phyloP scores from a whole-genome alignment of 2,797 vertebrate genomes.

The Diplodus sargus region DNA sequence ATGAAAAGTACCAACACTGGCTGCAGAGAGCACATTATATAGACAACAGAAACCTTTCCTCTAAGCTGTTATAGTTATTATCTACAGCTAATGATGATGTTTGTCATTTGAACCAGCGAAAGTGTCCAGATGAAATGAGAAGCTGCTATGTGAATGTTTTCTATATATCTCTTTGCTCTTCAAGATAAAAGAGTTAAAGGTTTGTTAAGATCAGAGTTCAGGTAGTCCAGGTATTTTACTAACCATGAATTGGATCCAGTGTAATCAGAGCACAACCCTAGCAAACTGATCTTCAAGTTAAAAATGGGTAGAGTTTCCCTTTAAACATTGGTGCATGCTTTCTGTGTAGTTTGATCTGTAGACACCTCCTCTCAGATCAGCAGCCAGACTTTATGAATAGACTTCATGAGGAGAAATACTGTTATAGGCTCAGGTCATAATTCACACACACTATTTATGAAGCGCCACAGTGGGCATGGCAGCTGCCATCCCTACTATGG shows the following conservation, averaged over 20 bases:
- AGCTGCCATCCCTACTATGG: slow-evolving; percentile 9
- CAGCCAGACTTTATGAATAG: slow-evolving; percentile 47
- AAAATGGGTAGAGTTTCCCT: slow-evolving; percentile 25
- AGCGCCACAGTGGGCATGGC: background rate
- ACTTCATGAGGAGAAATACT: slow-evolving; percentile 33
- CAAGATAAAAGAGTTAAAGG: background rate
- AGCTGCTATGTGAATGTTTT: background rate
- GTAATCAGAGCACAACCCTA: background rate
- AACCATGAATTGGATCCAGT: background rate
- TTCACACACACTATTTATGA: slow-evolving; percentile 59
- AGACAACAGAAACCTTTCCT: background rate
- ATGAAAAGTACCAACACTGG: background rate
- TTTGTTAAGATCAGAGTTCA: background rate
- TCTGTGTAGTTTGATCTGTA: slow-evolving; percentile 37
- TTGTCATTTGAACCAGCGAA: background rate
- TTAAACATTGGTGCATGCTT: background rate
- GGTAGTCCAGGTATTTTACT: background rate
- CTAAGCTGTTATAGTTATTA: background rate
- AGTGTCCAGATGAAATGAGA: background rate
- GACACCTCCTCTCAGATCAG: slow-evolving; percentile 33
- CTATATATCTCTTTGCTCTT: background rate
- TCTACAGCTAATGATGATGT: background rate
- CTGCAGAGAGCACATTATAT: background rate
- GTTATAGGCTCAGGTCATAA: slow-evolving; percentile 43
- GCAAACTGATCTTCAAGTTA: slow-evolving; percentile 20